phyloP scores from a whole-genome alignment of 1,140 invertebrate genomes.

The Ylistrum balloti region DNA sequence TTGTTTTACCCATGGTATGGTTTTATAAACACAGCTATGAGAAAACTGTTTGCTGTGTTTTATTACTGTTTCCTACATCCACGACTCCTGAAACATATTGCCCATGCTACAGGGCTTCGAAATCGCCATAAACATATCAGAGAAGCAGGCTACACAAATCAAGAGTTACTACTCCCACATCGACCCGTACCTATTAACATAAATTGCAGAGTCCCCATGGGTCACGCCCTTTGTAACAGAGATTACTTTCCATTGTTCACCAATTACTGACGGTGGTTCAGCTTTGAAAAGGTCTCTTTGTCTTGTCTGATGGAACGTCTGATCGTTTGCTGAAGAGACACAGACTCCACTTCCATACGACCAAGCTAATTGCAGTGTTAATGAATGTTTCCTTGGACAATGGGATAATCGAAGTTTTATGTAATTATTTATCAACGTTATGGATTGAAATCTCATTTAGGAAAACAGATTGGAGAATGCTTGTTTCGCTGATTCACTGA shows the following conservation, averaged over 20 bases:
- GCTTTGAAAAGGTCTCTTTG: not conserved
- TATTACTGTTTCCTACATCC: not conserved
- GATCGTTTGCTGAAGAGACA: not conserved
- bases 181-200: conserved; percentile 30
- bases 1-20: not conserved
- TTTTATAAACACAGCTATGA: not conserved
- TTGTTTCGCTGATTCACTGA: conserved; percentile 34
- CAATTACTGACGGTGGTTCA: conserved; percentile 38
- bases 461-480: not conserved
- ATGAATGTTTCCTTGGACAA: conserved; percentile 7
- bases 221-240: conserved; percentile 20
- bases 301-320: conserved; percentile 15
- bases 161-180: conserved; percentile 8
- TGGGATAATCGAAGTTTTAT: conserved; percentile 39
- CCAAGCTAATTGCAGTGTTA: conserved; percentile 18
- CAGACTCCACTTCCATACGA: not conserved
- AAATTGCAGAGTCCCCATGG: conserved; percentile 12
- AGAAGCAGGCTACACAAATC: conserved; percentile 14
- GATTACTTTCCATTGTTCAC: conserved; percentile 34
- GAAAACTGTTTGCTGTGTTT: not conserved
- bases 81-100: not conserved
- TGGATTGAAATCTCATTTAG: conserved; percentile 29
- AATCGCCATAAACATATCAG: not conserved
- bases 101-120: not conserved
- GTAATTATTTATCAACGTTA: conserved; percentile 40